Percentiles rank a stretch among this genome's conserved stretches.
Conservation (phyloP, 2,113 vertebrate genomes). For the Paratilapia polleni region DNA sequence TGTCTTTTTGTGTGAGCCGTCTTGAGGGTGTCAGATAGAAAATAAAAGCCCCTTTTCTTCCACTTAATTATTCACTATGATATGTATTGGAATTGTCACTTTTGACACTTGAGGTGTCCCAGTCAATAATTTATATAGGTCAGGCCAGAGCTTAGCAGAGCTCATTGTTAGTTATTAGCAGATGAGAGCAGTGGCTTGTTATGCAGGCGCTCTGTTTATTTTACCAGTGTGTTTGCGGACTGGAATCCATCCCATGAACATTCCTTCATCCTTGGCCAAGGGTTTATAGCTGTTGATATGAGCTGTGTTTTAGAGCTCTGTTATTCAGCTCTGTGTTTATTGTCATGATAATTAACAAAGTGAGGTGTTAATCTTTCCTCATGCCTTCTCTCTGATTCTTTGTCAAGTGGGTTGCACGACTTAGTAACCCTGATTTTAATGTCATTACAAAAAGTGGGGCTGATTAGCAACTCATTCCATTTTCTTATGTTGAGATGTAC, state of each 20-base stretch:
- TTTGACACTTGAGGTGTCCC: conserved; percentile 78
- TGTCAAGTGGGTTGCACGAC: conserved; percentile 37
- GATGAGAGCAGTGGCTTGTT: conserved; percentile 67
- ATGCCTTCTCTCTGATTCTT: conserved; percentile 35
- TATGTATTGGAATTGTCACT: conserved; percentile 79
- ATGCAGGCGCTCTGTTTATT: conserved; percentile 69
- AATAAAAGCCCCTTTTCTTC: conserved; percentile 69
- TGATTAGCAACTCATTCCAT: not conserved
- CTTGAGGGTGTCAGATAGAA: conserved; percentile 62
- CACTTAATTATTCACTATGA: conserved; percentile 77
- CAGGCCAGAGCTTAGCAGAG: conserved; percentile 60
- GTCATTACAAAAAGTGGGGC: conserved; percentile 1
- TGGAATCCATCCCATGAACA: conserved; percentile 68
- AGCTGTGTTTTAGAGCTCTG: conserved; percentile 46
- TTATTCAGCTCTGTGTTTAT: conserved; percentile 63
- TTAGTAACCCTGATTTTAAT: conserved; percentile 25
- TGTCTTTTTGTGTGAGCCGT: conserved; percentile 54
- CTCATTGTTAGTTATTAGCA: conserved; percentile 74
- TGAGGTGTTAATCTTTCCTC: conserved; percentile 61
- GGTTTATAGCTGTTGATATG: conserved; percentile 68
- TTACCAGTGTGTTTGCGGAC: conserved; percentile 69
- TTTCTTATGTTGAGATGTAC: not conserved
- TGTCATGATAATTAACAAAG: conserved; percentile 68
- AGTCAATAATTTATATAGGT: conserved; percentile 81
- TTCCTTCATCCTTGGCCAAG: conserved; percentile 73